Conservation (phyloP, 1,140 invertebrate species). For the Drosophila tropicalis region DNA sequence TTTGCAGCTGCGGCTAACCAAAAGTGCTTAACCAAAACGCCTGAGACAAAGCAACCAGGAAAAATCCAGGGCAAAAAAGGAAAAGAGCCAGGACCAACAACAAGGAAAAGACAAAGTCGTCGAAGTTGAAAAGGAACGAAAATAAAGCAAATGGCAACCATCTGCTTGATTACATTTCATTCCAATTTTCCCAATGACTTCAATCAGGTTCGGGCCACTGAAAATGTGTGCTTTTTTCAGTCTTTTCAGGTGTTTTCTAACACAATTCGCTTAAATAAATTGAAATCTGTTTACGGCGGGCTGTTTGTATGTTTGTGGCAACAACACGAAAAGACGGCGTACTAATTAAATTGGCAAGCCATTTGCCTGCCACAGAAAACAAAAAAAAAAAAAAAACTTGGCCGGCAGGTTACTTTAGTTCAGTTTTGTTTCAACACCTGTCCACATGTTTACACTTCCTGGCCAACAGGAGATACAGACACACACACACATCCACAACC, state of each 20-base stretch:
- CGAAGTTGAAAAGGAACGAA: slow-evolving; percentile 9
- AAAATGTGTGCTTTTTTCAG: slow-evolving; percentile 7
- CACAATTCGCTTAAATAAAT: slow-evolving; percentile 67
- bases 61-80: neutral
- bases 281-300: slow-evolving; percentile 61
- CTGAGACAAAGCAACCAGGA: slow-evolving; percentile 19
- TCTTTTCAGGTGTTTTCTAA: slow-evolving; percentile 17
- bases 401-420: slow-evolving; percentile 32
- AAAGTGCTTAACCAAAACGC: slow-evolving; percentile 22
- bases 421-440: slow-evolving; percentile 56
- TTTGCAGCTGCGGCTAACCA: slow-evolving; percentile 55
- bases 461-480: neutral
- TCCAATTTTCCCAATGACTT: slow-evolving; percentile 36
- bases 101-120: neutral
- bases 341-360: slow-evolving; percentile 67
- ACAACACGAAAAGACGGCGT: slow-evolving; percentile 29
- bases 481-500: neutral
- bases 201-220: slow-evolving; percentile 14
- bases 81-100: neutral
- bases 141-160: slow-evolving; percentile 36
- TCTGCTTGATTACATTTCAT: slow-evolving; percentile 73
- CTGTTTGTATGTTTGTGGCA: slow-evolving; percentile 18
- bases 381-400: slow-evolving; percentile 25
- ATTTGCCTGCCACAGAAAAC: slow-evolving; percentile 34
- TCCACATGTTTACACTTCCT: slow-evolving; percentile 58